Evolutionary conservation across 2,888 invertebrate genomes (phyloP), one percentile per base, ranked within the genome.

Genomic region (Agapostemon virescens): DNA sequence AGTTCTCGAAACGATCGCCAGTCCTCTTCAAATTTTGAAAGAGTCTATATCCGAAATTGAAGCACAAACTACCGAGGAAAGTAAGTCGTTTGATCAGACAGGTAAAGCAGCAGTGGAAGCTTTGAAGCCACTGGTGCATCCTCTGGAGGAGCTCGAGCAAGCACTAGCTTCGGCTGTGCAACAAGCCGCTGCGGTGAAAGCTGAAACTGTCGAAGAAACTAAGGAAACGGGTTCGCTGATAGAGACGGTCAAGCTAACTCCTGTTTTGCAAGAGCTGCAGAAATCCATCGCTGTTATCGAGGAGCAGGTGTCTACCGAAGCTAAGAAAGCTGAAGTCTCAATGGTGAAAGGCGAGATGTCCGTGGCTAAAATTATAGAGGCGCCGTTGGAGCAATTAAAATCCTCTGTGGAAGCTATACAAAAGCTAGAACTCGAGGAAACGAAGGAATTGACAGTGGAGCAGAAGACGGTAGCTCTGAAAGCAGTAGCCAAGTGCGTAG

Each of bases 291-390:
- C 49, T 0, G 36, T 74, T 0, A 64, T 84, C 13, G 73, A 80
- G 15, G 30, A 74, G 2, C 84, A 84, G 6, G 26, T 72, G 11
- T n/a, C 58, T 0, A 1, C 40, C 4, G 63, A 82, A 52, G 74
- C n/a, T 15, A 75, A 74, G 63, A 75, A 6, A 93, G 92, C 45
- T 93, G 94, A 15, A 93, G 94, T 61, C 0, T 63, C 69, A 6
- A 26, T 20, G 13, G 20, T 17, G 3, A 49, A 69, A 7, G 15
- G n/a, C 1, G 61, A 76, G 30, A 26, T 58, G 1, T 72, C 74
- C 2, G n/a, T 75, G 5, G 74, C 74, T 2, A 30, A 82, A 49
- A 1, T 72, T 0, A 58, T 83, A 13, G 68, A 83, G 13, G 45
- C n/a, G 23, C 74, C 83, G 0, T 15, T 84, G 17, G 49, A 77